phyloP scores from a whole-genome alignment of 2,113 vertebrate genomes.

The Morphnarchus princeps region DNA sequence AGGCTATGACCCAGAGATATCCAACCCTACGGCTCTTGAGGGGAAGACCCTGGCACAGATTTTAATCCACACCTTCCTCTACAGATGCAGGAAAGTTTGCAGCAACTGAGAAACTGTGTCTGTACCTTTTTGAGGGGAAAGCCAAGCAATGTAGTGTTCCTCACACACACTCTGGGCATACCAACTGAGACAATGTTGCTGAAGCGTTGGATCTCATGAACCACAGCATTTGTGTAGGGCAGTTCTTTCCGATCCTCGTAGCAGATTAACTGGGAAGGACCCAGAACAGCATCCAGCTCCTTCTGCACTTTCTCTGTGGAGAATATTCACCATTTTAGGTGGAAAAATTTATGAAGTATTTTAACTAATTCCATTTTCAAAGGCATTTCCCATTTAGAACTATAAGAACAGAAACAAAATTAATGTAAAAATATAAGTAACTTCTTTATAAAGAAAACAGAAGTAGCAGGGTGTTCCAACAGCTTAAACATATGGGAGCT shows the following conservation, averaged over 20 bases:
- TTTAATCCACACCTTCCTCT: neutral
- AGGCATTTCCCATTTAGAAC: neutral
- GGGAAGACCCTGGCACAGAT: neutral
- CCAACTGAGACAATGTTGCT: conserved; percentile 39
- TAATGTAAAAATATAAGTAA: neutral
- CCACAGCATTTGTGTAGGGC: conserved; percentile 52
- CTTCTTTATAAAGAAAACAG: neutral
- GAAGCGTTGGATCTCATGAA: conserved; percentile 58
- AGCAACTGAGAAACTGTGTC: neutral
- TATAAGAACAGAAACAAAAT: neutral
- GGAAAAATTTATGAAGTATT: neutral
- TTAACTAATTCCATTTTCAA: neutral
- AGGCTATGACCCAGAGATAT: neutral
- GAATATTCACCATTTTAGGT: neutral
- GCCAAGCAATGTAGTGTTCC: neutral
- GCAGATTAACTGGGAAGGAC: neutral
- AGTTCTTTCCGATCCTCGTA: conserved; percentile 36
- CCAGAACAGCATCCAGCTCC: conserved; percentile 53
- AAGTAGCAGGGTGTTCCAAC: neutral
- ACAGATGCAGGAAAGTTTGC: neutral
- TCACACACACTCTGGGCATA: conserved; percentile 46
- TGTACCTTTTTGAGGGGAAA: conserved; percentile 61
- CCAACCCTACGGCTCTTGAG: neutral
- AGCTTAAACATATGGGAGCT: neutral
- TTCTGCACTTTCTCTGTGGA: conserved; percentile 61